Evolutionary conservation across 2,797 vertebrate genomes (phyloP), one percentile per base, ranked within the genome.

Genomic region (Jordanella pulchra): DNA sequence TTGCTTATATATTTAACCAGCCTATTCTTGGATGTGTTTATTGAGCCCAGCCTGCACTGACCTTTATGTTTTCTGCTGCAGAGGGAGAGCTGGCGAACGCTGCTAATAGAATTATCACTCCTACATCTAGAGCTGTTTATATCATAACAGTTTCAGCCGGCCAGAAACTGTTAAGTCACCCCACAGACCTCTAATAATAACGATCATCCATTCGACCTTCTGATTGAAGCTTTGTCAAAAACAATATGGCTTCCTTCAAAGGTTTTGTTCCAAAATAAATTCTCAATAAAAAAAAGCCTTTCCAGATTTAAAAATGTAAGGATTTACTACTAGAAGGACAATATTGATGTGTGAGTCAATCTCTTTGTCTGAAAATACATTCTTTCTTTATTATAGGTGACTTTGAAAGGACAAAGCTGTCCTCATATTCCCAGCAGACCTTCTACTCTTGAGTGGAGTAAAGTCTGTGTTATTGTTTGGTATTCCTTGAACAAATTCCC

Each of bases 11-110:
- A 54, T 82, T 89, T 92, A 87, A 92, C 92, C 88, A 89, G 83
- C 75, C 89, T 94, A 94, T 94, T 95, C 77, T 67, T 89, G 90
- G 82, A 91, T 85, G 78, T 90, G 91, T 94, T 93, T 89, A 92
- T 89, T 77, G 84, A 85, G 66, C 50, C 45, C 30, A 68, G 83
- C 81, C 80, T 77, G 76, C 42, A 45, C 17, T 89, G 91, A 93
- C 87, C 92, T 92, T 91, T 89, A 60, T 78, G 67, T 81, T 71
- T 73, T 78, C 71, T 80, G 79, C 35, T 63, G 67, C 76, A 69
- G 69, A 65, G 73, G 69, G 56, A 66, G 28, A n/a, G 61, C 65
- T 87, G 73, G 55, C 69, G 75, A 2, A 51, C 63, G 76, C 84
- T 78, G 69, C 69, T 90, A 76, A 84, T 82, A 88, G 86, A 91